Base-by-base conservation (phyloP, 2,888 invertebrate species). In the Ichneumoninae sp. region DNA sequence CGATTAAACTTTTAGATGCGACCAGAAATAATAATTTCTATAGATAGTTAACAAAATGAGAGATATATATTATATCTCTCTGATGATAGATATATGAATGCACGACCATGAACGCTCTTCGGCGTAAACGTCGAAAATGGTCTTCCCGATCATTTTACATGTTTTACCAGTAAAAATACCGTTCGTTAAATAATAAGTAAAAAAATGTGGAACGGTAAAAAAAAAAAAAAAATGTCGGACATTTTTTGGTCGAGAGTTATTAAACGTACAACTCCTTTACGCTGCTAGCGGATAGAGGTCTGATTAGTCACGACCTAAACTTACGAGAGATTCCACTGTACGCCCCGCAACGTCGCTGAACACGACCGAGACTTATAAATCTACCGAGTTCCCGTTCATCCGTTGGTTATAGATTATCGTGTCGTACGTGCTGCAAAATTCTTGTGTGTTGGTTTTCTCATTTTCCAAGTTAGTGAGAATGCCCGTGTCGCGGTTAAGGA, bases 391-490 rank as follows among this genome's bases (percentile, higher is more conserved):
- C 60, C 26, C 60, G 33, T n/a, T 63, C 60, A 33, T 63, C 60
- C 30, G 26, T 3, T 63, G 30, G 60, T 30, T 63, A 63, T 63
- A 63, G 60, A 63, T 63, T 63, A 33, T 63, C 60, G 60, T 63
- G 60, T 63, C 60, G 19, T 52, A 57, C 57, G 57, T 30, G 60
- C 60, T 33, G 60, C 60, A 63, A 30, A 63, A 63, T 63, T 33
- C 60, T 65, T 75, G 50, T 65, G 47, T 70, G 7, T 33, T 19
- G 63, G 74, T 50, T 65, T 75, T 75, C 74, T 75, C 65, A 75
- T 75, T 75, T 50, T 65, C 63, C 50, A 65, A 75, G 74, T 75
- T 33, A 22, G 33, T 50, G 50, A 50, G 63, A 75, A 65, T 33
- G 33, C 74, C 33, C 47, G 50, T 44, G 47, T 75, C 36, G 6